These are phyloP conservation scores for Aurelia aurita DNA, from an alignment of 30 jellyfish, hydroid and myxozoan genomes.

Conservation along the genomic window DNA sequence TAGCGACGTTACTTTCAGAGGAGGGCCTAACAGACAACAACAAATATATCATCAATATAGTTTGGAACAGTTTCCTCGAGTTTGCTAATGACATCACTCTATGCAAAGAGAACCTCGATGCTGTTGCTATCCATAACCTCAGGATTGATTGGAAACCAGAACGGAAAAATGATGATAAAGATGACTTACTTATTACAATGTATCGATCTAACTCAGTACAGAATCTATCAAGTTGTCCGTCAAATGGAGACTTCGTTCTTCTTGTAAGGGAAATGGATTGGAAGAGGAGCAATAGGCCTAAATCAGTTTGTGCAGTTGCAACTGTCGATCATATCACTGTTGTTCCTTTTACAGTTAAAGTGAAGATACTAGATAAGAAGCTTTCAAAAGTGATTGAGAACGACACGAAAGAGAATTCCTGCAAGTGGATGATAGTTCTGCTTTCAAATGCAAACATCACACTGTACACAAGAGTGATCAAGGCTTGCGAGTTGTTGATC, in stretches of 20 bases:
- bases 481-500: constrained; percentile 16
- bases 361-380: constrained; percentile 5
- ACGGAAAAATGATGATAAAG: neutral
- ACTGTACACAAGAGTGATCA: constrained; percentile 28
- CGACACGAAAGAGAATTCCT: neutral
- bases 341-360: constrained; percentile 23
- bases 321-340: neutral
- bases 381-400: neutral
- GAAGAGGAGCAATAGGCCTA: neutral
- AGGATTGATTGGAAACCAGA: neutral
- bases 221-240: constrained; percentile 16
- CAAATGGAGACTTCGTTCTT: constrained; percentile 40
- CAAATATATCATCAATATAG: neutral
- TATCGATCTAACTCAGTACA: neutral
- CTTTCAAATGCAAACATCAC: constrained; percentile 26
- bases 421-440: constrained; percentile 2
- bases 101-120: neutral
- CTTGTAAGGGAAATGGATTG: constrained; percentile 30
- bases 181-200: neutral
- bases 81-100: constrained; percentile 42
- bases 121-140: constrained; percentile 3
- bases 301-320: neutral
- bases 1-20: neutral
- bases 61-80: constrained; percentile 27
- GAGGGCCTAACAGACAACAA: neutral